A percentile compares a stretch with the other conserved stretches of the same genome.
Evolutionary conservation across 2,888 invertebrate species (phyloP).

Genomic region (Dendrolimus houi): DNA sequence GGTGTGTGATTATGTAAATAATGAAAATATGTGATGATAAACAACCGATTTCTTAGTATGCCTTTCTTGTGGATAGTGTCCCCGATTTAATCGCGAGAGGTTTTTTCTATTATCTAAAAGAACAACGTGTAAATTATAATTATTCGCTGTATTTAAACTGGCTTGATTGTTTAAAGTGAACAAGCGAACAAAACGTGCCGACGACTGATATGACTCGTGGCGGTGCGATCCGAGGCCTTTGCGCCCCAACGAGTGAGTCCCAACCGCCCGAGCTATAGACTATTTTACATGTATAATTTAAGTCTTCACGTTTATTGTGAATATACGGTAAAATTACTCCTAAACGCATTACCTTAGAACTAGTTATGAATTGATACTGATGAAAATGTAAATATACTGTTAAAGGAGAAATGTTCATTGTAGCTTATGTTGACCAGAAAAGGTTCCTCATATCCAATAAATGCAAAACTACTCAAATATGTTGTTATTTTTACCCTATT

Average conservation of each 20-base stretch:
- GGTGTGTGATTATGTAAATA: conserved; percentile 56
- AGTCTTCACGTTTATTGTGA: conserved; percentile 69
- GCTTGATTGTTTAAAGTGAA: conserved; percentile 56
- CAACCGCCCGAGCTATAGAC: conserved; percentile 12
- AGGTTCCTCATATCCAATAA: conserved; percentile 77
- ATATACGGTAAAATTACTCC: conserved; percentile 65
- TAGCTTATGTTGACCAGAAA: conserved; percentile 76
- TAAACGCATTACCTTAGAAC: conserved; percentile 57
- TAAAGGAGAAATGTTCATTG: conserved; percentile 68
- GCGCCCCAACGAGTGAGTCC: not conserved
- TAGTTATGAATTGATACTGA: conserved; percentile 67
- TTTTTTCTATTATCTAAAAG: conserved; percentile 32
- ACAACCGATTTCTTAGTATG: conserved; percentile 37
- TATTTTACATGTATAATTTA: conserved; percentile 29
- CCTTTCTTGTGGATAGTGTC: conserved; percentile 29
- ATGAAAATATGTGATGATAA: conserved; percentile 48
- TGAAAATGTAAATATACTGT: conserved; percentile 71
- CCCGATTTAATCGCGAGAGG: conserved; percentile 25
- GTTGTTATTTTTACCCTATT: conserved; percentile 22
- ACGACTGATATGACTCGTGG: conserved; percentile 15
- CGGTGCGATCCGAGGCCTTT: too few species aligned
- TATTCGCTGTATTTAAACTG: conserved; percentile 64
- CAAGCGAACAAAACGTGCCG: conserved; percentile 59
- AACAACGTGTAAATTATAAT: conserved; percentile 44
- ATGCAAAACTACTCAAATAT: conserved; percentile 67